Evolutionary conservation across 2,888 invertebrate species (phyloP), one percentile per base, ranked within the genome.

Genomic region (Tryphoninae sp.): DNA sequence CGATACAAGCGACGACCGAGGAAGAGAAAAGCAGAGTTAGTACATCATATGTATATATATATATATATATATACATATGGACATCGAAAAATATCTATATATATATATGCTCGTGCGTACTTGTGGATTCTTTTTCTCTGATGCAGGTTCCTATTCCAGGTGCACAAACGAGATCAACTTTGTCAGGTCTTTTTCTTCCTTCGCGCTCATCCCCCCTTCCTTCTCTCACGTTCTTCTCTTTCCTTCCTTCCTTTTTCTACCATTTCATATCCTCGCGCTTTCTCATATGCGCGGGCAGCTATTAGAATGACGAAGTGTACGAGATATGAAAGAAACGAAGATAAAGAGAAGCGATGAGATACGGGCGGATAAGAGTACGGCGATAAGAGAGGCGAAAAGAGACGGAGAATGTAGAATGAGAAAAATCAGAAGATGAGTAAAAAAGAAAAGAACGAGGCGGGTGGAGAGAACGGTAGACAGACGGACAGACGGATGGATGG

Each of bases 131-230:
- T 74, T 80, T 71, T 77, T 65, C 58, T 64, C 23, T 9, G 11
- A 11, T 79, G 71, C 79, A 79, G 77, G 82, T 76, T 76, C 69
- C 79, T 76, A 82, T 81, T 79, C 45, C 76, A 79, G 79, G 76
- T 82, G 79, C 78, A 82, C 82, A 76, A 79, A 82, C 75, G 82
- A 81, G 79, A 81, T 74, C 74, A 79, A 80, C 68, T 81, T 83
- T 82, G 83, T 82, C 82, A 80, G 81, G 80, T 79, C 79, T 82
- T 64, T 77, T 72, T 45, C 53, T 78, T 59, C 42, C 55, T 42
- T 73, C 45, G 53, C 68, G 40, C 16, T 59, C 55, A 59, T 33
- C 4, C 61, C 67, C 69, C 58, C 22, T 19, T 23, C 40, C 26
- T 45, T 13, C 62, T 53, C 53, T 0, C 33, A 33, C 33, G 19